Percentiles rank a stretch among this genome's conserved stretches.
Evolutionary conservation across 1,140 invertebrate genomes (phyloP).

Genomic region (Macrobrachium nipponense): DNA sequence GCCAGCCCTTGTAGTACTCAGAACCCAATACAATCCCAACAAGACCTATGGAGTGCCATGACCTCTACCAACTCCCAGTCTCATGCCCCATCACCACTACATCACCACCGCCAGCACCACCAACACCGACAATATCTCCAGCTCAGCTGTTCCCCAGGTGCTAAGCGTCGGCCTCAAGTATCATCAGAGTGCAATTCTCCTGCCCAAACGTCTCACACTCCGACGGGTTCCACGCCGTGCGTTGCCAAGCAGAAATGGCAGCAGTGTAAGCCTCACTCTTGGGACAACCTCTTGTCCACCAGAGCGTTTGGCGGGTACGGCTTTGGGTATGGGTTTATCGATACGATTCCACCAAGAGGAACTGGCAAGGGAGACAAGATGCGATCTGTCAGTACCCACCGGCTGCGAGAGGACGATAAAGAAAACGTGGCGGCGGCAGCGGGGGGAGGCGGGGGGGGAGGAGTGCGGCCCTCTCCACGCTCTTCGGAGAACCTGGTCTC

Average conservation of each 20-base stretch:
- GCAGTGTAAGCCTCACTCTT: slow-evolving; percentile 81
- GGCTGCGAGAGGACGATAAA: slow-evolving; percentile 50
- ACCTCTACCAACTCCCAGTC: slow-evolving; percentile 41
- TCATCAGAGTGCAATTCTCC: slow-evolving; percentile 44
- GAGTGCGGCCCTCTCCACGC: slow-evolving; percentile 47
- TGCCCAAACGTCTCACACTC: slow-evolving; percentile 25
- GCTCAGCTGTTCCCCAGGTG: slow-evolving; percentile 53
- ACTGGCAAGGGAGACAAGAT: slow-evolving; percentile 36
- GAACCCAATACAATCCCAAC: slow-evolving; percentile 40
- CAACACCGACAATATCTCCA: slow-evolving; percentile 48
- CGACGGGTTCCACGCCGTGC: slow-evolving; percentile 36
- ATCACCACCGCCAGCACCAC: slow-evolving; percentile 68
- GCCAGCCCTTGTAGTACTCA: slow-evolving; percentile 57
- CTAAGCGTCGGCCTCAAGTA: slow-evolving; percentile 37
- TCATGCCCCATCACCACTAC: slow-evolving; percentile 67
- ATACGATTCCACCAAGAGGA: slow-evolving; percentile 49
- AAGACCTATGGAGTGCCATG: slow-evolving; percentile 47
- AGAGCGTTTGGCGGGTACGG: slow-evolving; percentile 86
- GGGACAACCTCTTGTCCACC: slow-evolving; percentile 83
- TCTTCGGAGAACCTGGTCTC: slow-evolving; percentile 62
- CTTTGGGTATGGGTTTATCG: slow-evolving; percentile 78
- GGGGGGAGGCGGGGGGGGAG: slow-evolving; percentile 39
- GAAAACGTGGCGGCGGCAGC: slow-evolving; percentile 45
- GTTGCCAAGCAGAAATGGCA: slow-evolving; percentile 65
- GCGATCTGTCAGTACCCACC: slow-evolving; percentile 49